Evolutionary conservation across 2,797 vertebrate genomes (phyloP), one percentile per base, ranked within the genome.

Genomic region (Schizothorax lantsangensis): DNA sequence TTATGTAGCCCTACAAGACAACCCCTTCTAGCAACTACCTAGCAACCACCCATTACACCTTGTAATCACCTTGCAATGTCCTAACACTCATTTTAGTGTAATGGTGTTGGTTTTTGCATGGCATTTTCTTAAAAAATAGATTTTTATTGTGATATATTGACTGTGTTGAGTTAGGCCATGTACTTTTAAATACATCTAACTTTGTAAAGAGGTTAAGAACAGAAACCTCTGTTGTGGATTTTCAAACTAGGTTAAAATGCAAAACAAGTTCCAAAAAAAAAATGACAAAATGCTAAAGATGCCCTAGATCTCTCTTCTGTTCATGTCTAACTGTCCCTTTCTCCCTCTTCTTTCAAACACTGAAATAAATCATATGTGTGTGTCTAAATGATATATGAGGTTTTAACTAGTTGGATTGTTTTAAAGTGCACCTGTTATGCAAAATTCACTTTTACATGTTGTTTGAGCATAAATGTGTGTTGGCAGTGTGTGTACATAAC

Each of bases 281-380:
- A 73, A 26, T 11, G 9, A 59, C 49, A 30, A 23, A 82, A 83
- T 72, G 21, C 52, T 43, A 38, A 40, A 84, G 17, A 84, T 64
- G 26, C n/a, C 40, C 69, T 75, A 57, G 54, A 74, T 74, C 52
- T 57, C 33, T 82, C n/a, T 43, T 72, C 81, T 73, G 69, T 40
- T 84, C 19, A 2, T 62, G n/a, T 74, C 33, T 54, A 74, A 81
- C 14, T 69, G 15, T 62, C 54, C n/a, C 33, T 15, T 49, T n/a
- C 10, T 47, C n/a, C 10, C n/a, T 68, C n/a, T 66, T 49, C 12
- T n/a, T 36, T 17, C 12, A 9, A 43, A 74, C 17, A 33, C 11
- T 74, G 26, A 59, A 74, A 43, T 73, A 83, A 64, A 62, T 62
- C n/a, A 14, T 11, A 11, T 81, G 57, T 86, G 40, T 82, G 85